Evolutionary conservation across 1,140 invertebrate species (phyloP), one percentile per base, ranked within the genome.

Genomic region (Dendrolimus kikuchii): DNA sequence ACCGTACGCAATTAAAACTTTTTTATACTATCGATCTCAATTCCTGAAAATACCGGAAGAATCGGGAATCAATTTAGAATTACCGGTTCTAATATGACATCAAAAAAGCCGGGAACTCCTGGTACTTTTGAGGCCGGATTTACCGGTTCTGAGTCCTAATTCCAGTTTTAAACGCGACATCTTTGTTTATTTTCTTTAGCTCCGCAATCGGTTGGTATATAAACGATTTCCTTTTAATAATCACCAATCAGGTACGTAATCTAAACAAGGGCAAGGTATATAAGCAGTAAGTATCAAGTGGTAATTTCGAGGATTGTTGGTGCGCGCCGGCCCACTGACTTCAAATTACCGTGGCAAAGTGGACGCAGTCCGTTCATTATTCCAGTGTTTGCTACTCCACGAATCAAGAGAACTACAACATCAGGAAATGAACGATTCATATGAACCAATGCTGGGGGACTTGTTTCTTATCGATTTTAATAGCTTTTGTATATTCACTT

Each of bases 241-340:
- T 57, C 46, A 46, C 42, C 62, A 57, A 65, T 59, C 53, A 58
- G 55, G 60, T 56, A 55, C 46, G 55, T 52, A 57, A 59, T 60
- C 46, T 63, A 59, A 63, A 53, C 57, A 50, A 42, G 56, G 49
- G 48, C 51, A 53, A 45, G 54, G 45, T 53, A 23, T 23, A 48
- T 63, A 62, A 58, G 68, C 54, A 68, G 55, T 64, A 65, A 59
- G 68, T 63, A 66, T 66, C 57, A 64, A 62, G 66, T 73, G 68
- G 66, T 75, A 77, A 81, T 81, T 80, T 75, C 70, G 76, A 78
- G 78, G 78, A 71, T 61, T 71, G 74, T 77, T 77, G 74, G 71
- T 77, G 63, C 66, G 68, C 65, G 55, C 62, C 75, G 76, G 72
- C 54, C 74, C 77, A 79, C 74, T 81, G 74, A 74, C 75, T 74